phyloP scores from a whole-genome alignment of 2,113 vertebrate genomes.

The Sterrhoptilus dennistouni region DNA sequence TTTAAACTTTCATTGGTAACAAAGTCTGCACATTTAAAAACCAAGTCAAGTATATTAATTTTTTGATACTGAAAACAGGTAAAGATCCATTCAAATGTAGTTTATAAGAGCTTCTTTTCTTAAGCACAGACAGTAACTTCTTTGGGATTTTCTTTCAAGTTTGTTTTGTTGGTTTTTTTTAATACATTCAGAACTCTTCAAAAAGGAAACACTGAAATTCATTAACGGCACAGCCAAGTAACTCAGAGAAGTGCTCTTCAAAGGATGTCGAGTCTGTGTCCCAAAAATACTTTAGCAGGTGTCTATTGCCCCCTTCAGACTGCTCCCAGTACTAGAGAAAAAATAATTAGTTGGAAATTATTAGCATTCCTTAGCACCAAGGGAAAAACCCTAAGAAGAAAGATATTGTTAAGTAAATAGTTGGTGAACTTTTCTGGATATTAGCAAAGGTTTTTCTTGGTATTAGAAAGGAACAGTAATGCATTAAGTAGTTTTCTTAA shows the following conservation, averaged over 20 bases:
- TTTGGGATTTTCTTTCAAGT: not conserved
- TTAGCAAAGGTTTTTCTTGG: not conserved
- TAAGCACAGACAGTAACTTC: not conserved
- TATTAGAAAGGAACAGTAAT: not conserved
- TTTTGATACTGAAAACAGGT: not conserved
- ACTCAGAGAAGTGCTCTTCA: not conserved
- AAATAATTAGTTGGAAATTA: not conserved
- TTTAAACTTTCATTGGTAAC: not conserved
- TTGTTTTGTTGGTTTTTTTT: not conserved
- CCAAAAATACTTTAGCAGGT: not conserved
- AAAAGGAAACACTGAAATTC: not conserved
- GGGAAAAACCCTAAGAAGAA: not conserved
- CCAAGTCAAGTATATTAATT: not conserved
- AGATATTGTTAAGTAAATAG: not conserved
- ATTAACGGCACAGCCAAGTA: not conserved
- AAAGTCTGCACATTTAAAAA: not conserved
- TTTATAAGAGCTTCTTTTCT: not conserved
- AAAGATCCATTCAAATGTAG: not conserved
- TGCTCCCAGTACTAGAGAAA: not conserved
- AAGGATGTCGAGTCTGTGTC: fast-evolving
- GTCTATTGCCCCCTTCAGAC: slow-evolving; percentile 43
- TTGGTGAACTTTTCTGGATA: not conserved
- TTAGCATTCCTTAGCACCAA: not conserved
- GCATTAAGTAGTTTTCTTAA: not conserved
- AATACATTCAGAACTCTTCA: not conserved